Conservation (phyloP, 2,888 invertebrate genomes). For the Halocaridina rubra region DNA sequence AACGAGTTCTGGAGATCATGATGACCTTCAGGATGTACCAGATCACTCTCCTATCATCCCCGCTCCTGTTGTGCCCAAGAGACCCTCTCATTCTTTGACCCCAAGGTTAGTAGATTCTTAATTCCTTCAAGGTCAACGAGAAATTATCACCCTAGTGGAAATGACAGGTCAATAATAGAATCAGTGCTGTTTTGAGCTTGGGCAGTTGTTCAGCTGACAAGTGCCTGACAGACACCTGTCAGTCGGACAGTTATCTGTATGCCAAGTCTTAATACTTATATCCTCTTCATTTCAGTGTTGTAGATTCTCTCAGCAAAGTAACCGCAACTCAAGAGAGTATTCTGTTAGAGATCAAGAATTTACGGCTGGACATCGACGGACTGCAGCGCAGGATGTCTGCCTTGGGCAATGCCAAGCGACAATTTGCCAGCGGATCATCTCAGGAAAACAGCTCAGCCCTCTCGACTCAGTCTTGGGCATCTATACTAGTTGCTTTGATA, state of each 20-base stretch:
- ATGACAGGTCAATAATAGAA: too few species aligned
- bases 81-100: neutral
- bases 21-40: constrained; percentile 43
- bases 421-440: neutral
- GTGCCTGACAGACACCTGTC: too few species aligned
- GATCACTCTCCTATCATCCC: neutral
- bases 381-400: constrained; percentile 22
- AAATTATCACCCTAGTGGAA: too few species aligned
- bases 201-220: too few species aligned
- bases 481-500: constrained; percentile 49
- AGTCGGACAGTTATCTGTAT: too few species aligned
- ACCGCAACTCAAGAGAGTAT: constrained; percentile 36
- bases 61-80: neutral
- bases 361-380: constrained; percentile 47
- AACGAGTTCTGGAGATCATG: constrained; percentile 56
- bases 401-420: neutral
- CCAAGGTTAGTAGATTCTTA: constrained; percentile 22
- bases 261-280: too few species aligned
- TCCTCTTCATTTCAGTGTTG: constrained; percentile 32
- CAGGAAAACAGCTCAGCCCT: constrained; percentile 30
- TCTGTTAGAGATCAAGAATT: constrained; percentile 18
- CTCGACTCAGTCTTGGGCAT: constrained; percentile 47
- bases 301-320: constrained; percentile 49
- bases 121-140: too few species aligned
- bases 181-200: too few species aligned